Evolutionary conservation across 2,888 invertebrate species (phyloP), one percentile per base, ranked within the genome.

Genomic region (Leptopilina syphax): DNA sequence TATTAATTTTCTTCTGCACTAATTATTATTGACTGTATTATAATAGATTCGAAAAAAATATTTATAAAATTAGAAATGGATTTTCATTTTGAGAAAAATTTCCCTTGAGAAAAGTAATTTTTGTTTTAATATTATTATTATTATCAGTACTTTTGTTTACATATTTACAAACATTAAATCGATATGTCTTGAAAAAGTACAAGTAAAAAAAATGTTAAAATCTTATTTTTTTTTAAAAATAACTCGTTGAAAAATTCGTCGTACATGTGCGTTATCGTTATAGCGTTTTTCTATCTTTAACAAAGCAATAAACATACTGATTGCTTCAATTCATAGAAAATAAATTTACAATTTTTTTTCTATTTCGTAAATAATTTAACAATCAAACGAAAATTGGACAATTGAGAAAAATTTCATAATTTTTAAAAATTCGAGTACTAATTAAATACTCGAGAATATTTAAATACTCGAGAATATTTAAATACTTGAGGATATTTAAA

Each of bases 111-210:
- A 57, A 13, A 57, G 5, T n/a, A 12, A 44, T n/a, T 50, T 41
- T 50, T 47, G 47, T 24, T 9, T 24, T 63, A 63, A 54, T 66
- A 65, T 34, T 66, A 34, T 50, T 47, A 57, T 8, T 41, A 68
- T 78, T 18, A 54, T 78, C 54, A 68, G 41, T 70, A 68, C 34
- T 34, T 41, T 54, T 41, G 47, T 60, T 63, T 70, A 78, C 68
- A 57, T 70, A 78, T 60, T 70, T 44, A 78, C 73, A 78, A 65
- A 77, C 63, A 77, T 50, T 47, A 77, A 47, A 27, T 50, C 18
- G n/a, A 47, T 67, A 67, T 50, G 34, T 67, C 34, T 44, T 27
- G 54, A 18, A 5, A 47, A 13, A 77, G 50, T 44, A 44, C 27
- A 78, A 41, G 57, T 70, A 78, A 65, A 78, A 68, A 70, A 57